phyloP scores from a whole-genome alignment of 2,797 vertebrate species.

The Leptoclinus maculatus region DNA sequence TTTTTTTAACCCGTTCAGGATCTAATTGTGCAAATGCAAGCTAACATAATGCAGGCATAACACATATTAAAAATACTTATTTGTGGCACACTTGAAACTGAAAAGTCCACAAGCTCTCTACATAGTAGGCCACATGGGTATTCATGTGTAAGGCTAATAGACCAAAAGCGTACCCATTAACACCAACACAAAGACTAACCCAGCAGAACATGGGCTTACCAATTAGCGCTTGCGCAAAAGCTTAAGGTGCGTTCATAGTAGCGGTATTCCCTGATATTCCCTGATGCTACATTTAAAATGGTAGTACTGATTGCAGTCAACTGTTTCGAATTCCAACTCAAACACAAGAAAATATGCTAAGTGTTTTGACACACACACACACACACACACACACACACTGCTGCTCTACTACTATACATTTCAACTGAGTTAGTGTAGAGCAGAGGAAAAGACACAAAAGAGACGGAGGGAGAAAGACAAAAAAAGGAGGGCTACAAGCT shows the following conservation, averaged over 20 bases:
- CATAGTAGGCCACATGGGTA: neutral
- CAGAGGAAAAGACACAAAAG: slow-evolving; percentile 36
- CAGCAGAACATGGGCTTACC: no score
- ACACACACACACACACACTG: neutral
- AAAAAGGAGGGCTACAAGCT: slow-evolving; percentile 24
- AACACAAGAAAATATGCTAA: slow-evolving; percentile 14
- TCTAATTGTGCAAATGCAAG: neutral
- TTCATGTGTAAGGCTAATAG: neutral
- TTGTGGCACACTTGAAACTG: neutral
- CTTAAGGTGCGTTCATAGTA: neutral
- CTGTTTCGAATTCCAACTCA: neutral
- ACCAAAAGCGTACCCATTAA: no score
- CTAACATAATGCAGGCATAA: neutral
- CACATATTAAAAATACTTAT: neutral
- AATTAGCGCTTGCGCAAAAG: no score
- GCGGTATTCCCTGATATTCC: neutral
- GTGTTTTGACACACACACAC: slow-evolving; percentile 16
- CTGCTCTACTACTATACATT: slow-evolving; percentile 49
- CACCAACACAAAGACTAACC: no score
- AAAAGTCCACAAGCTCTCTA: neutral
- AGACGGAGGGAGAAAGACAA: slow-evolving; percentile 35
- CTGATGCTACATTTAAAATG: slow-evolving; percentile 30
- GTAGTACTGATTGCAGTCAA: slow-evolving; percentile 19
- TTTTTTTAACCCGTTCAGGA: neutral
- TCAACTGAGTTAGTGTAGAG: slow-evolving; percentile 27